Percentiles rank a stretch among this genome's conserved stretches.
phyloP scores from a whole-genome alignment of 2,113 vertebrate genomes.

The Climacteris rufus region DNA sequence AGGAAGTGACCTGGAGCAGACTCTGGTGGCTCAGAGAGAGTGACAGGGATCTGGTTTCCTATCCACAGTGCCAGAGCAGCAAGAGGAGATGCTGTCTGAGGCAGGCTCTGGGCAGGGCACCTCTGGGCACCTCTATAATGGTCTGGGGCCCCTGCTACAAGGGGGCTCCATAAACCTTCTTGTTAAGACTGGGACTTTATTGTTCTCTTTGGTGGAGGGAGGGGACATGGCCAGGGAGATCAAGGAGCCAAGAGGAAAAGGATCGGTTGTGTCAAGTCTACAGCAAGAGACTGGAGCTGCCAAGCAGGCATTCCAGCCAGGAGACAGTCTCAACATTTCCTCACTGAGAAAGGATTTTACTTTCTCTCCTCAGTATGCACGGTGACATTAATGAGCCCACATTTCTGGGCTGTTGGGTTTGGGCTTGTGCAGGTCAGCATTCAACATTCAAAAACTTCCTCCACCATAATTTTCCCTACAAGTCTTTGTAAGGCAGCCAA shows the following conservation, averaged over 20 bases:
- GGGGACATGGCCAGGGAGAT: background rate
- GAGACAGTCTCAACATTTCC: background rate
- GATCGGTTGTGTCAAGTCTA: background rate
- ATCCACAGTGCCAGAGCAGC: background rate
- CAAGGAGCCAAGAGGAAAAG: background rate
- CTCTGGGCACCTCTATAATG: background rate
- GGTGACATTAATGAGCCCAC: background rate
- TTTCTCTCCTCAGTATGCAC: background rate
- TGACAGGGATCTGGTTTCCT: background rate
- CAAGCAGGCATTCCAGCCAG: background rate
- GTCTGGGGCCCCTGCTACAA: background rate
- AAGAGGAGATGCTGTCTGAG: background rate
- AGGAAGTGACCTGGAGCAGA: constrained; percentile 5
- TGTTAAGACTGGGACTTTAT: background rate
- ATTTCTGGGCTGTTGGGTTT: background rate
- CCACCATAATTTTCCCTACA: background rate
- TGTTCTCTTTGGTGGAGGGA: background rate
- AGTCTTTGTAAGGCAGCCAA: background rate
- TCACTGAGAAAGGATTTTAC: background rate
- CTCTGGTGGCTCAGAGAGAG: background rate
- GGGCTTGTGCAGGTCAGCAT: background rate
- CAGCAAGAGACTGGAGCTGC: background rate
- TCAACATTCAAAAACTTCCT: background rate
- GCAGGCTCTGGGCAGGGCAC: background rate
- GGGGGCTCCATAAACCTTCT: background rate